These are phyloP conservation scores for Diachasma alloeum DNA, from an alignment of 1,140 invertebrate species.

Conservation along the genomic window DNA sequence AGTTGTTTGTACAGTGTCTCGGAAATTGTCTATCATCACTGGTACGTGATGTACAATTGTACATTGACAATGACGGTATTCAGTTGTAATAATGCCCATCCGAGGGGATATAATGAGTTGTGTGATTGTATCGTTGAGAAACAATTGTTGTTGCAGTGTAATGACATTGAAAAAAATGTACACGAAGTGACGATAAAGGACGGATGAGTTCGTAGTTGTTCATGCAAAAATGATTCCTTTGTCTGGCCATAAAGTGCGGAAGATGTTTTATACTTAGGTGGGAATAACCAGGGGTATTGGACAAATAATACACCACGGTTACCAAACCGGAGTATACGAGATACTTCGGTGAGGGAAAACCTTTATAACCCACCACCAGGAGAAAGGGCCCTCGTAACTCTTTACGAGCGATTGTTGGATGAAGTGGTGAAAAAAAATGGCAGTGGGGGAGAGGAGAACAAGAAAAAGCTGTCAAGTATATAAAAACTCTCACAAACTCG, in stretches of 20 bases:
- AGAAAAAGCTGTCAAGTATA: not conserved
- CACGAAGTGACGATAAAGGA: not conserved
- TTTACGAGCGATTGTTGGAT: constrained; percentile 20
- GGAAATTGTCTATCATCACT: constrained; percentile 19
- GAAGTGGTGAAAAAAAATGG: constrained; percentile 13
- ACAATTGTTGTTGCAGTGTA: not conserved
- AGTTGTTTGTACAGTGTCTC: constrained; percentile 13
- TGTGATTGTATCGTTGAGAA: not conserved
- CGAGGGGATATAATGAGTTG: not conserved
- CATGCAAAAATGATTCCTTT: not conserved
- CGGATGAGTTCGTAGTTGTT: not conserved
- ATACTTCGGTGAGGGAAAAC: constrained; percentile 3
- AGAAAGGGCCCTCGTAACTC: constrained; percentile 14
- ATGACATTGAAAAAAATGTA: not conserved
- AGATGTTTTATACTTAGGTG: not conserved
- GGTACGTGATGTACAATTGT: constrained; percentile 9
- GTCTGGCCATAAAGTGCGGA: not conserved
- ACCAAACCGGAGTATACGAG: not conserved
- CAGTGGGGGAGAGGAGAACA: not conserved
- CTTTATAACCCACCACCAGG: not conserved
- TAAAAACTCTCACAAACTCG: not conserved
- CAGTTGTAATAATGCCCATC: not conserved
- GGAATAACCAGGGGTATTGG: not conserved
- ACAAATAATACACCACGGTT: not conserved
- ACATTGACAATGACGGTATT: constrained; percentile 1